These are phyloP conservation scores for Pituophis catenifer DNA, from an alignment of 2,113 vertebrate genomes.

Conservation along the genomic window DNA sequence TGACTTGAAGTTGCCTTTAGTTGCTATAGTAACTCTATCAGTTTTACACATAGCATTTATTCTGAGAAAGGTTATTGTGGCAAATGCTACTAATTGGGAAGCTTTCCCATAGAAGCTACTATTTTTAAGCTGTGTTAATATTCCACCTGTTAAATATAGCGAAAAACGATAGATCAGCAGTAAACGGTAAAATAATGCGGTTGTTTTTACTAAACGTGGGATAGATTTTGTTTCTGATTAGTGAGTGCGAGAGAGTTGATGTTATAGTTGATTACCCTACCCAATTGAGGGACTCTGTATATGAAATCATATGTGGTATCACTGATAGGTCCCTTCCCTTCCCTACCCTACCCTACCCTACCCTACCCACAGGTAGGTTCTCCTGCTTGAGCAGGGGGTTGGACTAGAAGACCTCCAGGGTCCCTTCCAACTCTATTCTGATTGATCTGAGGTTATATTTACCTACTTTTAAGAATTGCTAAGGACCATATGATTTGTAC, in stretches of 20 bases:
- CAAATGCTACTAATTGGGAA: constrained; percentile 61
- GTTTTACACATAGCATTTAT: constrained; percentile 64
- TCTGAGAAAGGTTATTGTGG: constrained; percentile 67
- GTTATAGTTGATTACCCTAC: neutral
- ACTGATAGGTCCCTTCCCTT: neutral
- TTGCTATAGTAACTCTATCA: constrained; percentile 66
- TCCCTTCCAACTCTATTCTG: too few relatives aligned
- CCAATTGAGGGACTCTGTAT: neutral
- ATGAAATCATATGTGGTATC: neutral
- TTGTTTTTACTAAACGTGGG: neutral
- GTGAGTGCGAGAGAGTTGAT: neutral
- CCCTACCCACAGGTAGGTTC: too few relatives aligned
- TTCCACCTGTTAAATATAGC: constrained; percentile 40
- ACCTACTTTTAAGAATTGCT: too few relatives aligned
- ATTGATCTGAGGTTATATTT: too few relatives aligned
- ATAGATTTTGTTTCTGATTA: neutral
- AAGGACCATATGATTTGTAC: too few relatives aligned
- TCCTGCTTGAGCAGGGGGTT: too few relatives aligned
- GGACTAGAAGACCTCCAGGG: too few relatives aligned
- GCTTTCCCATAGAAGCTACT: constrained; percentile 23
- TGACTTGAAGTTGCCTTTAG: constrained; percentile 52
- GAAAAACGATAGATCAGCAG: constrained; percentile 13
- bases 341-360: too few relatives aligned
- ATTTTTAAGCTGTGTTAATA: constrained; percentile 53
- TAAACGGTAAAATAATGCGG: neutral